Conservation (phyloP, 2,797 vertebrate species). For the Paratrypauchen microcephalus region DNA sequence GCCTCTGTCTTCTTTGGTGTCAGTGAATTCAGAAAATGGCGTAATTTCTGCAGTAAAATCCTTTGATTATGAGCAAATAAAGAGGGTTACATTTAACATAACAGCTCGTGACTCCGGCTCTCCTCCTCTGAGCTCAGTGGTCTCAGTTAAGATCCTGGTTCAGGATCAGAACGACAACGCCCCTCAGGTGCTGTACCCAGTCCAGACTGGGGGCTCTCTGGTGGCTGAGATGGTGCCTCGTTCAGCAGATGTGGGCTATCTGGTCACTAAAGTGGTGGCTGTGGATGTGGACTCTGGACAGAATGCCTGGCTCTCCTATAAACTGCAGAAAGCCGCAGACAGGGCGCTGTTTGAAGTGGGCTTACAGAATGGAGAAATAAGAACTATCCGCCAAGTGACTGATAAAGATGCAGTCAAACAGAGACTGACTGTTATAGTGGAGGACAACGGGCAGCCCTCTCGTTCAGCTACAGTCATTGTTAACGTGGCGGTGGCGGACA, state of each 20-base stretch:
- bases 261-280: conserved; percentile 78
- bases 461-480: conserved; percentile 73
- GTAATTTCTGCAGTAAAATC: conserved; percentile 63
- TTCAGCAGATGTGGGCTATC: conserved; percentile 54
- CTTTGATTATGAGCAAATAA: conserved; percentile 59
- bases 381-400: conserved; percentile 59
- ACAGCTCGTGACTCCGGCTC: conserved; percentile 68
- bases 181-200: conserved; percentile 55
- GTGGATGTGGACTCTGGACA: conserved; percentile 76
- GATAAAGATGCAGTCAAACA: conserved; percentile 68
- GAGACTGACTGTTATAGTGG: conserved; percentile 49
- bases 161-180: conserved; percentile 52
- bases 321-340: conserved; percentile 74
- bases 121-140: neutral
- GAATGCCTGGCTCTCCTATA: conserved; percentile 79
- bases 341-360: conserved; percentile 75
- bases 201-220: conserved; percentile 52
- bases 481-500: conserved; percentile 72
- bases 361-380: conserved; percentile 74
- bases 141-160: conserved; percentile 54
- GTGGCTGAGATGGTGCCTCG: conserved; percentile 74
- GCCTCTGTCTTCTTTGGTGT: conserved; percentile 30
- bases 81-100: conserved; percentile 45
- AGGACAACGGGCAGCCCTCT: conserved; percentile 69
- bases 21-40: conserved; percentile 67